Conservation (phyloP, 2,888 invertebrate genomes). For the Ceriagrion tenellum region DNA sequence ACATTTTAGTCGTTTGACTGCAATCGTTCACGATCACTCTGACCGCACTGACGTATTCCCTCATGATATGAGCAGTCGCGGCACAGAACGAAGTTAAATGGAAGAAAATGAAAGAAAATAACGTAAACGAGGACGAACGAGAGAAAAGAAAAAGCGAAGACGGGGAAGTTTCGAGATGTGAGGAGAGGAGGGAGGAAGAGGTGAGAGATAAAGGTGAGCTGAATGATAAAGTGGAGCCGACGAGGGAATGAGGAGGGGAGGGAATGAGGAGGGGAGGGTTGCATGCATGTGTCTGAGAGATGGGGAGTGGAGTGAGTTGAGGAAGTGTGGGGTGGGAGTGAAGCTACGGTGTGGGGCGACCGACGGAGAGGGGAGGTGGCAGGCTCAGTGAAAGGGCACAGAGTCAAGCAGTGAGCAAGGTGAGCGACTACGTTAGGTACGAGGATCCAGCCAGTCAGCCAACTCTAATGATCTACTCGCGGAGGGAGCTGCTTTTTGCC, state of each 20-base stretch:
- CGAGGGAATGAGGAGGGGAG: neutral
- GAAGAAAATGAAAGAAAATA: neutral
- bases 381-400: neutral
- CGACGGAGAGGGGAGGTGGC: neutral
- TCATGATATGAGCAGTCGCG: neutral
- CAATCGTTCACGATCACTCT: too few relatives aligned
- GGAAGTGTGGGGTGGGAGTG: neutral
- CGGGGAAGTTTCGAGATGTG: neutral
- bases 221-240: slow-evolving; percentile 13
- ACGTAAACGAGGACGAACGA: neutral
- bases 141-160: neutral
- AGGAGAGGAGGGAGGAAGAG: neutral
- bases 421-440: slow-evolving; percentile 36
- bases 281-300: neutral
- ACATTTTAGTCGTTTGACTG: too few relatives aligned
- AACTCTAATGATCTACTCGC: slow-evolving; percentile 60
- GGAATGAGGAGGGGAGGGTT: neutral
- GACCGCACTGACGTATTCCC: neutral
- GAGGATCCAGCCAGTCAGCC: slow-evolving; percentile 35
- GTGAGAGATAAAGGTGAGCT: slow-evolving; percentile 26
- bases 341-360: neutral
- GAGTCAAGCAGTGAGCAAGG: slow-evolving; percentile 58
- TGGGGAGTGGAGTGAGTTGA: neutral
- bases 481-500: slow-evolving; percentile 42
- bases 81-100: neutral